Base-by-base conservation (phyloP, 2,888 invertebrate species). In the Yponomeuta evonymella region DNA sequence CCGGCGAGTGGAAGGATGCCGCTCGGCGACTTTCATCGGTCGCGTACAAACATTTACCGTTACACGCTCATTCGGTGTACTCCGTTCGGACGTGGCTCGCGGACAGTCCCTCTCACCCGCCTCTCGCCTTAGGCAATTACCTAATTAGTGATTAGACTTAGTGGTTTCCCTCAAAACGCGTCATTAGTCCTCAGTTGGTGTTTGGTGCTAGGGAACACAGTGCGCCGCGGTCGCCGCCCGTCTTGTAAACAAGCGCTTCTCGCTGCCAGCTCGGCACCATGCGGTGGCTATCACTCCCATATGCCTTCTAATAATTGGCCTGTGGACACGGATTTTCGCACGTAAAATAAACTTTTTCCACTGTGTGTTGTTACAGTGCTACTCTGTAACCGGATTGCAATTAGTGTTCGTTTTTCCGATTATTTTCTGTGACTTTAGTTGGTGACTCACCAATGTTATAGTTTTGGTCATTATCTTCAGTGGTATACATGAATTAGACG, bases 241-340 rank as follows among this genome's bases (percentile, higher is more conserved):
- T 58, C 48, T 12, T 83, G 87, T 89, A 89, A 90, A 90, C 89
- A 90, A 83, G 78, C 76, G 67, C 70, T 75, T 73, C 79, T 74
- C 74, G 76, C 79, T 92, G 91, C 91, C 91, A 91, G 81, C 90
- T 81, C 87, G 87, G 91, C 91, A 90, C 90, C 91, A 91, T 91
- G 91, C 87, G 91, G 90, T 36, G 10, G 9, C 11, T 65, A 58
- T 58, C 51, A 65, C 65, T 65, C 9, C 89, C 91, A 90, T 91
- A 91, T 91, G 91, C 84, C 80, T 74, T 75, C 76, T 82, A 77
- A 82, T 77, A 79, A 80, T 76, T 76, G 72, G 75, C 72, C 72
- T 71, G 76, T 81, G 75, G 72, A 75, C 70, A 75, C 73, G 75
- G 74, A 69, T 75, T 58, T 74, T 76, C 73, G 72, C 73, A 72